Percentiles rank a stretch among this genome's conserved stretches.
Conservation (phyloP, 2,888 invertebrate genomes). For the Girardia tigrina region DNA sequence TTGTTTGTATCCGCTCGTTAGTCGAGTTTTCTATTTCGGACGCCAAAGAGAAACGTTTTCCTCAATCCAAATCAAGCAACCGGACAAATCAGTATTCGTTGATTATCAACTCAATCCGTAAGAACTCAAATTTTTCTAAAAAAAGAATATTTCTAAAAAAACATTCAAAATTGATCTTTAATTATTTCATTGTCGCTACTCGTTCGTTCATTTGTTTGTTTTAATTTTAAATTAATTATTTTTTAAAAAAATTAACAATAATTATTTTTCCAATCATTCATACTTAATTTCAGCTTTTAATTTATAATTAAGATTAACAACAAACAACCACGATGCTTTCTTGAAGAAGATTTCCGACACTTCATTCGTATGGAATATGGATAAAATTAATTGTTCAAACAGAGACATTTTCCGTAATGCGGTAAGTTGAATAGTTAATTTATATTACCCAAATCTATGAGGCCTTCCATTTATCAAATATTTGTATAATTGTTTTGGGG, state of each 20-base stretch:
- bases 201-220: not conserved
- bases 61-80: not conserved
- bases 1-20: not conserved
- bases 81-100: not conserved
- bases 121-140: not conserved
- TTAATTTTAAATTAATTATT: too few species aligned
- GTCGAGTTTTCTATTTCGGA: not conserved
- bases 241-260: not conserved
- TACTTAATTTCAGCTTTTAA: constrained; percentile 11
- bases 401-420: constrained; percentile 18
- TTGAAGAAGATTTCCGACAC: constrained; percentile 15
- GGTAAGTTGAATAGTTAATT: constrained; percentile 18
- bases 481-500: not conserved
- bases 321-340: constrained; percentile 17
- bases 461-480: not conserved
- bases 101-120: not conserved
- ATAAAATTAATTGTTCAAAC: constrained; percentile 23
- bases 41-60: not conserved
- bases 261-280: not conserved
- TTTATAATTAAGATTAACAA: constrained; percentile 14
- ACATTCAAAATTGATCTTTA: not conserved
- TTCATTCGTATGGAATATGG: not conserved
- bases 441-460: not conserved
- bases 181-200: not conserved
- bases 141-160: not conserved